These are phyloP conservation scores for Paradisaea rubra DNA, from an alignment of 2,113 vertebrate genomes.

Conservation along the genomic window DNA sequence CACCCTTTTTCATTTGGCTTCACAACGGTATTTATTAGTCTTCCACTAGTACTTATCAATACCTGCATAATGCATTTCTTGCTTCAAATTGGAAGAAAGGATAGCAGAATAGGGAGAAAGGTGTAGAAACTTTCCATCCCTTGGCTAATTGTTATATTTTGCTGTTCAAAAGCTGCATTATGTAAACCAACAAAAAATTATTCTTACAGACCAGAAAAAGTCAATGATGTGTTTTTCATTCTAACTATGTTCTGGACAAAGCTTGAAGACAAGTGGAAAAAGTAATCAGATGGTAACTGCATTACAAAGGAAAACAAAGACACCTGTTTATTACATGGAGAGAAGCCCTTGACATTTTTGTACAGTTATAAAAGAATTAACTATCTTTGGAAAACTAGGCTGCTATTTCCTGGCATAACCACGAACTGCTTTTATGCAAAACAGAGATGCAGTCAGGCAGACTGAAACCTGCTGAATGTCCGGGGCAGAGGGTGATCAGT, in stretches of 20 bases:
- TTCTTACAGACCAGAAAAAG: not conserved
- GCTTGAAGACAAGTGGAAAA: not conserved
- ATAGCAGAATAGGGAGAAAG: not conserved
- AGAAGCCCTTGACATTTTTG: not conserved
- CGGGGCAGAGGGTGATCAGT: not conserved
- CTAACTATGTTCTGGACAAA: not conserved
- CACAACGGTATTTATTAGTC: not conserved
- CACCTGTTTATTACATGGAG: not conserved
- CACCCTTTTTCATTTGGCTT: not conserved
- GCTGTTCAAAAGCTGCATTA: not conserved
- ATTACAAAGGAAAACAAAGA: not conserved
- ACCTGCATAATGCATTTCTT: not conserved
- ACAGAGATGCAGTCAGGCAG: not conserved
- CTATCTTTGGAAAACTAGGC: not conserved
- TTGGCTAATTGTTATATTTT: not conserved
- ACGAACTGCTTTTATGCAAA: not conserved
- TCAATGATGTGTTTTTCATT: not conserved
- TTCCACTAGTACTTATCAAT: not conserved
- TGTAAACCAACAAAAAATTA: not conserved
- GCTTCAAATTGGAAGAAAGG: not conserved
- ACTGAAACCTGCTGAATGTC: not conserved
- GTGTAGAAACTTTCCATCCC: not conserved
- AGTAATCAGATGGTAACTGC: not conserved
- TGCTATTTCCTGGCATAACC: not conserved
- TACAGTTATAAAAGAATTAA: not conserved